Conservation (phyloP, 1,140 invertebrate genomes). For the Drosophila azteca region DNA sequence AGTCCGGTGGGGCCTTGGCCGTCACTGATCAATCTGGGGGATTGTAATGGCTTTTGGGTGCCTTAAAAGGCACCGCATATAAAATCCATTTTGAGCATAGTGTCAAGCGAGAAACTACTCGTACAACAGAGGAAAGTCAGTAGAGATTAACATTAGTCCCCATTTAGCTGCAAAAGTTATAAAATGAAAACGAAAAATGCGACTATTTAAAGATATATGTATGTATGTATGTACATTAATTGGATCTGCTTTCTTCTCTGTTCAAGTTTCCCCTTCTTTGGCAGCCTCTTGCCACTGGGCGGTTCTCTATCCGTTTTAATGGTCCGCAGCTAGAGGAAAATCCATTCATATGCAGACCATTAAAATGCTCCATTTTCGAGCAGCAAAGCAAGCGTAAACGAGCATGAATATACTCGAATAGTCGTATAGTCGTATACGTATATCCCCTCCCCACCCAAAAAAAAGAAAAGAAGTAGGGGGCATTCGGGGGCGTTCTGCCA, state of each 20-base stretch:
- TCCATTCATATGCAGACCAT: slow-evolving; percentile 68
- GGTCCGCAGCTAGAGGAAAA: slow-evolving; percentile 47
- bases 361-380: slow-evolving; percentile 66
- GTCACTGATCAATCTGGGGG: slow-evolving; percentile 7
- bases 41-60: slow-evolving; percentile 22
- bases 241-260: slow-evolving; percentile 32
- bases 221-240: slow-evolving; percentile 21
- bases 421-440: no score
- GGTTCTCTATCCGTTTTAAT: slow-evolving; percentile 53
- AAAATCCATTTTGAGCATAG: slow-evolving; percentile 46
- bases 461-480: slow-evolving; percentile 37
- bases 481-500: slow-evolving; percentile 48
- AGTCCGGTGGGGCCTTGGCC: neutral
- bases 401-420: neutral
- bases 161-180: slow-evolving; percentile 3
- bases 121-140: slow-evolving; percentile 7
- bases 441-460: neutral
- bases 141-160: slow-evolving; percentile 20
- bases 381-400: slow-evolving; percentile 30
- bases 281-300: neutral
- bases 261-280: slow-evolving; percentile 50
- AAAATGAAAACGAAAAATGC: no score
- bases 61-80: slow-evolving; percentile 38
- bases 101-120: slow-evolving; percentile 25
- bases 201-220: slow-evolving; percentile 18